A percentile compares a stretch with the other conserved stretches of the same genome.
phyloP scores from a whole-genome alignment of 2,797 vertebrate genomes.

The Pseudomugil gertrudae region DNA sequence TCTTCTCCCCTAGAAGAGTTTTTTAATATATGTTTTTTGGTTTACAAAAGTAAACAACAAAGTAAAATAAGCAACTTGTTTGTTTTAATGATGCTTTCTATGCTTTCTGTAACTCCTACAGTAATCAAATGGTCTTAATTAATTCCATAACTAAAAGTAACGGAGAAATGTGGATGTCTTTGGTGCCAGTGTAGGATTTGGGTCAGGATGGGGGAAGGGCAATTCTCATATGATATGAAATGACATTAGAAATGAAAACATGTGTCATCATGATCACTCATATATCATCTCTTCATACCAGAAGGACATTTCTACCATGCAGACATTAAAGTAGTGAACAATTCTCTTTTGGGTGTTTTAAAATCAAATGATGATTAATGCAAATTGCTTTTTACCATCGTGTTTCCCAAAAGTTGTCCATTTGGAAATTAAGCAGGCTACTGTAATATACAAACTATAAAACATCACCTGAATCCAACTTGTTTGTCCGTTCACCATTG shows the following conservation, averaged over 20 bases:
- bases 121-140: too few relatives aligned
- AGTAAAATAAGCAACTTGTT: too few relatives aligned
- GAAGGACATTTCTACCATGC: background rate
- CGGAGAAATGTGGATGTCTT: background rate
- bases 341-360: background rate
- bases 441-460: background rate
- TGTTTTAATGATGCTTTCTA: too few relatives aligned
- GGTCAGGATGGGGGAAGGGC: background rate
- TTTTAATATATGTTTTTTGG: too few relatives aligned
- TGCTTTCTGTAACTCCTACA: too few relatives aligned
- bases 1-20: too few relatives aligned
- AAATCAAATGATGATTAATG: background rate
- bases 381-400: background rate
- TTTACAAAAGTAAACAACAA: too few relatives aligned
- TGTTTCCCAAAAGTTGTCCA: background rate
- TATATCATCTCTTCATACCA: background rate
- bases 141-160: too few relatives aligned
- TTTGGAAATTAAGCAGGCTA: background rate
- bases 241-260: background rate
- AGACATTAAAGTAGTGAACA: background rate
- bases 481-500: background rate
- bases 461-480: too few relatives aligned
- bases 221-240: background rate
- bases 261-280: background rate
- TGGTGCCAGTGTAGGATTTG: background rate